Evolutionary conservation across 2,888 invertebrate genomes (phyloP).

Genomic region (Agonopterix subpropinquella): DNA sequence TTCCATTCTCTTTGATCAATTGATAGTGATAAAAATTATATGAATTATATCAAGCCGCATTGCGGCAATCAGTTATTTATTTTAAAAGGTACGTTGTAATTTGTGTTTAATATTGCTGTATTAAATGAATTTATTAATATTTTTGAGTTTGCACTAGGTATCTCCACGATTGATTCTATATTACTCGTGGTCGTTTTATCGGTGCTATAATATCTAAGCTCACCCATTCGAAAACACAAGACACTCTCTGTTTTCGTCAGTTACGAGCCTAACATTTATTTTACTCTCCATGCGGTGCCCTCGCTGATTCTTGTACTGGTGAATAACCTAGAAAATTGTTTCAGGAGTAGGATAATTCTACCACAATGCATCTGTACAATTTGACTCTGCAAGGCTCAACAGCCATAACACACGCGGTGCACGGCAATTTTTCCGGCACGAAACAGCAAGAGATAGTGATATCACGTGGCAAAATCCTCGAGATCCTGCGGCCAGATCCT

Average conservation of each 20-base stretch:
- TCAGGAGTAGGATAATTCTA: constrained; percentile 49
- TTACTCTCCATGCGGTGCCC: neutral
- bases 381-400: constrained; percentile 97
- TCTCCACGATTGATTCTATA: constrained; percentile 71
- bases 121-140: neutral
- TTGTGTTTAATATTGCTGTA: too few species aligned
- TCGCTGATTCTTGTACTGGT: neutral
- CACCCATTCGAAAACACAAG: constrained; percentile 71
- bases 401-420: constrained; percentile 97
- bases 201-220: constrained; percentile 72
- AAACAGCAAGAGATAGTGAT: constrained; percentile 98
- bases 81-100: constrained; percentile 35
- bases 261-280: constrained; percentile 61
- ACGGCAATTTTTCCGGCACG: constrained; percentile 98
- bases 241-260: constrained; percentile 63
- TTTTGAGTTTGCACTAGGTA: constrained; percentile 70
- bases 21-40: constrained; percentile 15
- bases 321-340: constrained; percentile 19
- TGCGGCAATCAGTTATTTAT: constrained; percentile 46
- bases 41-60: constrained; percentile 58
- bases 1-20: too few species aligned
- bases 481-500: constrained; percentile 95
- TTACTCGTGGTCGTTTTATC: constrained; percentile 76
- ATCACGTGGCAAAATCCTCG: constrained; percentile 95
- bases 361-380: constrained; percentile 96